Conservation (phyloP, 2,888 invertebrate genomes). For the Rhagium mordax region DNA sequence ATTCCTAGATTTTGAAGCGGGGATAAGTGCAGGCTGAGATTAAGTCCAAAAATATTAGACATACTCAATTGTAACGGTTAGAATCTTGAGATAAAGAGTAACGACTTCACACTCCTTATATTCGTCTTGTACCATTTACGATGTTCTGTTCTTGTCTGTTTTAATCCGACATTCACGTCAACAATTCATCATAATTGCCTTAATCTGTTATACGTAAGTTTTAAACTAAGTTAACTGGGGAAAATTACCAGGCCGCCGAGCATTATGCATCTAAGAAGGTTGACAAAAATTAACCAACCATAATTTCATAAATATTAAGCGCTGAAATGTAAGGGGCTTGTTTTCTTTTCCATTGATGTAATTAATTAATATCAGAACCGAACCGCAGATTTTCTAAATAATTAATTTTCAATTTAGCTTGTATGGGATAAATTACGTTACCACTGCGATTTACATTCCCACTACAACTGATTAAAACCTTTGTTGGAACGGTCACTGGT, state of each 20-base stretch:
- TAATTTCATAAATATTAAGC: not conserved
- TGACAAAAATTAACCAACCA: not conserved
- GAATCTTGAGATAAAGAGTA: conserved; percentile 6
- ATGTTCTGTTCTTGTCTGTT: not conserved
- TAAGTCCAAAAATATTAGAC: conserved; percentile 4
- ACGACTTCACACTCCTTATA: not conserved
- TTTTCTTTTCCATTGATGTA: not conserved
- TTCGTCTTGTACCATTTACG: not conserved
- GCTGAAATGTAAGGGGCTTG: not conserved
- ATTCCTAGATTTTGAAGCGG: not conserved
- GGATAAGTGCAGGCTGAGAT: conserved; percentile 4
- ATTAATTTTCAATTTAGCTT: not conserved
- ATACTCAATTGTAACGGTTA: conserved; percentile 7
- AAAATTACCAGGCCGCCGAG: not conserved
- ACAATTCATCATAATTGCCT: conserved; percentile 8
- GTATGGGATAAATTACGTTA: not conserved
- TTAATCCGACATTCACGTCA: not conserved
- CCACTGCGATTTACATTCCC: not conserved
- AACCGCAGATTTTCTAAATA: not conserved
- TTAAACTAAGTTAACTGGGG: not conserved
- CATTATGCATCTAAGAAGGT: not conserved
- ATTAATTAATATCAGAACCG: not conserved
- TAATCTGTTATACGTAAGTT: not conserved
- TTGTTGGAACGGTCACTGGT: no score
- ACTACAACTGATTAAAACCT: not conserved